Conservation (phyloP, 2,888 invertebrate species). For the Campaea margaritaria region DNA sequence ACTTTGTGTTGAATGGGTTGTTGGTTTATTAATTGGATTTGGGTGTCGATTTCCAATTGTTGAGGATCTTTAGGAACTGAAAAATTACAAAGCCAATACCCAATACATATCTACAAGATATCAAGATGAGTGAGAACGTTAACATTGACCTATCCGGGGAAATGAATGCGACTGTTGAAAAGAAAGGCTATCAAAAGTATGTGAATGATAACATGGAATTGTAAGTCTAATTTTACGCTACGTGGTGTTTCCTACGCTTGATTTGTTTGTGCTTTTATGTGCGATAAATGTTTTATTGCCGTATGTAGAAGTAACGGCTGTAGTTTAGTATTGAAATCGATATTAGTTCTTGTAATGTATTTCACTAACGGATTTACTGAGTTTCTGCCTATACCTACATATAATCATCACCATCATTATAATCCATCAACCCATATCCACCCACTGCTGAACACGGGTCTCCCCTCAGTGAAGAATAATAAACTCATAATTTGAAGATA, state of each 20-base stretch:
- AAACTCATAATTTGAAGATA: too few species aligned
- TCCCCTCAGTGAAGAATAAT: too few species aligned
- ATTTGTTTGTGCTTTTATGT: conserved; percentile 29
- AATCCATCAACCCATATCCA: too few species aligned
- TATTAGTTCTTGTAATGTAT: too few species aligned
- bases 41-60: too few species aligned
- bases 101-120: conserved; percentile 3
- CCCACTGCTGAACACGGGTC: too few species aligned
- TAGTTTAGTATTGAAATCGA: neutral
- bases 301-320: conserved; percentile 5
- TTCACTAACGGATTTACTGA: too few species aligned
- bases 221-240: conserved; percentile 69
- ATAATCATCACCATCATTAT: too few species aligned
- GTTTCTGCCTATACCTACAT: too few species aligned
- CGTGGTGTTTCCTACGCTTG: conserved; percentile 57
- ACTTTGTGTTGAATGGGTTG: too few species aligned
- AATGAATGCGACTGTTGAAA: conserved; percentile 75
- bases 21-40: too few species aligned
- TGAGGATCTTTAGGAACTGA: too few species aligned
- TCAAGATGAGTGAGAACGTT: conserved; percentile 77
- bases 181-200: conserved; percentile 82
- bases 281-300: conserved; percentile 3
- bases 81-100: neutral
- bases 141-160: conserved; percentile 81
- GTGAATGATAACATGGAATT: conserved; percentile 80